These are phyloP conservation scores for Philypnodon macrostomus DNA, from an alignment of 2,797 vertebrate species.

Conservation along the genomic window DNA sequence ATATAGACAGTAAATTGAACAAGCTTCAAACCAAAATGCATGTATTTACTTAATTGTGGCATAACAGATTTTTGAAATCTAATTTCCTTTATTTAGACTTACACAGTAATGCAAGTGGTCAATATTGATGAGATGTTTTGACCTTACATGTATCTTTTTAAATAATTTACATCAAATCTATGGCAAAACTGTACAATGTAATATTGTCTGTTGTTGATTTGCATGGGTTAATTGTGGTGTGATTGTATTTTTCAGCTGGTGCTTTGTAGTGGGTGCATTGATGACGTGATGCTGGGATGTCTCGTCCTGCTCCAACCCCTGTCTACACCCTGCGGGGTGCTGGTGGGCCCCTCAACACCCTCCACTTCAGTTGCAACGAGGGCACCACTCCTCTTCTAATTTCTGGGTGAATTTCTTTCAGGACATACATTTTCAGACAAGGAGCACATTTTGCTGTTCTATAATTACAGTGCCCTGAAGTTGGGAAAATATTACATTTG, in stretches of 20 bases:
- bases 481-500: constrained; percentile 3
- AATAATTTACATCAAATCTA: not conserved
- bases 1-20: constrained; percentile 41
- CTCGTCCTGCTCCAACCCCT: constrained; percentile 82
- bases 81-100: too few relatives aligned
- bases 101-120: too few relatives aligned
- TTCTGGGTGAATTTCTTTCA: constrained; percentile 83
- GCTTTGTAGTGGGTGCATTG: not conserved
- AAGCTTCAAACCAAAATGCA: constrained; percentile 24
- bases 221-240: not conserved
- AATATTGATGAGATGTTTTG: not conserved
- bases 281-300: constrained; percentile 59
- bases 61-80: too few relatives aligned
- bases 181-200: not conserved
- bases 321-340: constrained; percentile 88
- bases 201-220: not conserved
- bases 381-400: constrained; percentile 78
- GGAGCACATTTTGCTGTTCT: constrained; percentile 1
- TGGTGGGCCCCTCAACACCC: constrained; percentile 79
- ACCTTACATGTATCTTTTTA: not conserved
- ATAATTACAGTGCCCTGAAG: not conserved
- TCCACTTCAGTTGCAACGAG: constrained; percentile 81
- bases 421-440: constrained; percentile 2
- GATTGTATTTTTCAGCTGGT: constrained; percentile 27
- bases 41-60: not conserved